Evolutionary conservation across 2,888 invertebrate genomes (phyloP).

Genomic region (Antheraea assamensis): DNA sequence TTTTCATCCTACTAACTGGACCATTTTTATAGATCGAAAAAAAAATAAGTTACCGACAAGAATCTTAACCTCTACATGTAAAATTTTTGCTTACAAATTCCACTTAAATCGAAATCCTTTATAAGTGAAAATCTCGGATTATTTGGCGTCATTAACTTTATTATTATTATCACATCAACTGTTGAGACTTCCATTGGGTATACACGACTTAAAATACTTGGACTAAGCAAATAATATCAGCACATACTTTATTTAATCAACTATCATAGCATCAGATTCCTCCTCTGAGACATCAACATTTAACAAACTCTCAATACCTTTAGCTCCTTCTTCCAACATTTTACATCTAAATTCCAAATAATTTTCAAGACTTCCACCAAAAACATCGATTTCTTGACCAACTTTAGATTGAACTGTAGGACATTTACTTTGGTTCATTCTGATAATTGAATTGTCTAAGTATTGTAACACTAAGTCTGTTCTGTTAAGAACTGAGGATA

Average conservation of each 20-base stretch:
- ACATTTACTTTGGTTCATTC: slow-evolving; percentile 60
- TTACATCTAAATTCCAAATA: slow-evolving; percentile 52
- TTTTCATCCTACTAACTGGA: too few species aligned
- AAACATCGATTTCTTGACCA: slow-evolving; percentile 61
- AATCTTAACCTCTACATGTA: too few species aligned
- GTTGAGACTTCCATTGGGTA: not conserved
- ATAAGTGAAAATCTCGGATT: too few species aligned
- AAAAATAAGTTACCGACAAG: too few species aligned
- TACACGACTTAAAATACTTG: not conserved
- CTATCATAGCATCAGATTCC: slow-evolving; percentile 37
- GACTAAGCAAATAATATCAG: not conserved
- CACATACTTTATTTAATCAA: slow-evolving; percentile 31
- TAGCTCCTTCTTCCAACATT: slow-evolving; percentile 45
- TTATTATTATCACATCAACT: too few species aligned
- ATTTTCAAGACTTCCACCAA: slow-evolving; percentile 45
- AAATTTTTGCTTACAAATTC: too few species aligned
- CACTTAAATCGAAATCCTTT: too few species aligned
- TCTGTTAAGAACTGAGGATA: slow-evolving; percentile 51
- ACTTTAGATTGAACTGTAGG: slow-evolving; percentile 43
- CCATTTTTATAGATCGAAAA: too few species aligned
- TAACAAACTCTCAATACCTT: slow-evolving; percentile 38
- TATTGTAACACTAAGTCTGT: slow-evolving; percentile 51
- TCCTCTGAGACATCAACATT: slow-evolving; percentile 22
- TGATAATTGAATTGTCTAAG: slow-evolving; percentile 57
- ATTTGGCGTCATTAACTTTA: too few species aligned